Percentiles rank a stretch among this genome's conserved stretches.
Evolutionary conservation across 2,797 vertebrate species (phyloP).

Genomic region (Argyrosomus regius): DNA sequence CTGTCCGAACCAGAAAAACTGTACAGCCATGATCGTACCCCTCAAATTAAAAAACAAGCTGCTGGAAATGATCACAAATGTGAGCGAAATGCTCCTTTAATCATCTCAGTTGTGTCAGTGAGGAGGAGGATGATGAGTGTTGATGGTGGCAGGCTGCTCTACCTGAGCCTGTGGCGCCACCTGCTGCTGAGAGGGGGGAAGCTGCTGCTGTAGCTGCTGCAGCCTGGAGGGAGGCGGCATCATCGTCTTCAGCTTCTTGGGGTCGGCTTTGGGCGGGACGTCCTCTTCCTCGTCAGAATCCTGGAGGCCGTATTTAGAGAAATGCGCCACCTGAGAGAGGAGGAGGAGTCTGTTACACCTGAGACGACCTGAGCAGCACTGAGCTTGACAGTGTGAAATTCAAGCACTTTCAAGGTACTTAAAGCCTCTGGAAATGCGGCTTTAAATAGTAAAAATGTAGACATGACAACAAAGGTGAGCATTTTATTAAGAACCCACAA

Average conservation of each 20-base stretch:
- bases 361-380: neutral
- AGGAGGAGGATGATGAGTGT: slow-evolving; percentile 54
- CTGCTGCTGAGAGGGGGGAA: slow-evolving; percentile 87
- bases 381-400: neutral
- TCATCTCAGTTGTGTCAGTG: slow-evolving; percentile 36
- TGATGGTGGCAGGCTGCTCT: slow-evolving; percentile 76
- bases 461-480: too few relatives aligned
- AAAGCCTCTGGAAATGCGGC: too few relatives aligned
- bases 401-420: too few relatives aligned
- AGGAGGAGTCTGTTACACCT: slow-evolving; percentile 28
- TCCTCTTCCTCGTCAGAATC: slow-evolving; percentile 97
- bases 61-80: neutral
- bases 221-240: slow-evolving; percentile 80
- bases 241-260: slow-evolving; percentile 93
- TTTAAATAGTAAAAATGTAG: too few relatives aligned
- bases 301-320: slow-evolving; percentile 97
- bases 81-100: slow-evolving; percentile 16
- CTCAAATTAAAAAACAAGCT: neutral
- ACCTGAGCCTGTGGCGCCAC: slow-evolving; percentile 90
- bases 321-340: slow-evolving; percentile 90
- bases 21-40: neutral
- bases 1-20: neutral
- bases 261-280: slow-evolving; percentile 85
- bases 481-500: too few relatives aligned
- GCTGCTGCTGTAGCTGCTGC: slow-evolving; percentile 75